A percentile compares a stretch with the other conserved stretches of the same genome.
Evolutionary conservation across 2,888 invertebrate genomes (phyloP).

Genomic region (Anticlea derivata): DNA sequence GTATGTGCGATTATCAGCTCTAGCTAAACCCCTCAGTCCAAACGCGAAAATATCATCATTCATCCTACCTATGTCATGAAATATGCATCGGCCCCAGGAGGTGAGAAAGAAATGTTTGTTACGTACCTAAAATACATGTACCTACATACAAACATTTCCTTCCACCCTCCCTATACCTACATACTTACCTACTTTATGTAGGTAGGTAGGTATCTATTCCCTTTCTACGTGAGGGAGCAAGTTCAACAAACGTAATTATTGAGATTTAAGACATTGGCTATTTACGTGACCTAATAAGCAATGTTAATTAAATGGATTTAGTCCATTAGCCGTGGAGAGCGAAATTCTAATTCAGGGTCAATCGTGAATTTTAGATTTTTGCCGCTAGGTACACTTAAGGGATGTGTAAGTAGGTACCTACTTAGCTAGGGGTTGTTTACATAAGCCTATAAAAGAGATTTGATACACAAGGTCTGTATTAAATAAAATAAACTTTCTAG

Average conservation of each 20-base stretch:
- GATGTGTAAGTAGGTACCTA: constrained; percentile 25
- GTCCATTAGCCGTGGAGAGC: constrained; percentile 24
- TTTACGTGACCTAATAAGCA: constrained; percentile 32
- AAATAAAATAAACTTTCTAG: constrained; percentile 10
- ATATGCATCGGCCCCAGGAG: constrained; percentile 25
- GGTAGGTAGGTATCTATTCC: not conserved
- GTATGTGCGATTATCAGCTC: constrained; percentile 1
- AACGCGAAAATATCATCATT: constrained; percentile 26
- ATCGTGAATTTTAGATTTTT: constrained; percentile 27
- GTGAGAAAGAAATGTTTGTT: constrained; percentile 21
- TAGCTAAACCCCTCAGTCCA: constrained; percentile 13
- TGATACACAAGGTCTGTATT: constrained; percentile 14
- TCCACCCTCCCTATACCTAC: not conserved
- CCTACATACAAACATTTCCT: constrained; percentile 14
- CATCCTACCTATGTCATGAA: constrained; percentile 25
- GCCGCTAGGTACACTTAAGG: constrained; percentile 15
- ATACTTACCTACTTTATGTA: not conserved
- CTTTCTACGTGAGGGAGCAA: constrained; percentile 6
- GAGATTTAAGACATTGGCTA: constrained; percentile 25
- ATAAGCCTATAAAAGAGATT: constrained; percentile 14
- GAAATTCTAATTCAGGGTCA: constrained; percentile 29
- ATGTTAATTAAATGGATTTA: constrained; percentile 33
- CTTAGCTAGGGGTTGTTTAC: constrained; percentile 22
- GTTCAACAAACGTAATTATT: constrained; percentile 19
- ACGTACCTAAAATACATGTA: constrained; percentile 5